Evolutionary conservation across 2,888 invertebrate species (phyloP).

Genomic region (Mechanitis messenoides): DNA sequence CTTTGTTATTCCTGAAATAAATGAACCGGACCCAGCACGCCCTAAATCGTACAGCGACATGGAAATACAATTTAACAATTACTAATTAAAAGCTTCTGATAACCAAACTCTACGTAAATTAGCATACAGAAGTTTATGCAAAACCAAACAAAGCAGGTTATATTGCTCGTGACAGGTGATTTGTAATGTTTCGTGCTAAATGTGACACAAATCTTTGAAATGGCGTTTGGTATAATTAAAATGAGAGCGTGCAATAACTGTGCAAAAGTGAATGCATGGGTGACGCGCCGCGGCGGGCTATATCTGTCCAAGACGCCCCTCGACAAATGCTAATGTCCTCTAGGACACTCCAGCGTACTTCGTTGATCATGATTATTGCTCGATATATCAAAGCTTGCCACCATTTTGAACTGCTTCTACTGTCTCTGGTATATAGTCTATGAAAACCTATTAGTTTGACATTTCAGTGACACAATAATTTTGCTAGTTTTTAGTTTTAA

Average conservation of each 20-base stretch:
- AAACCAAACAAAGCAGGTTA: not conserved
- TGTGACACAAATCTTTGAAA: constrained; percentile 68
- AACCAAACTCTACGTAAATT: constrained; percentile 8
- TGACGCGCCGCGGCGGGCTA: constrained; percentile 64
- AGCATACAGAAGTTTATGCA: not conserved
- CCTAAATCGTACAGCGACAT: constrained; percentile 42
- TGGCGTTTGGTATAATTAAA: constrained; percentile 64
- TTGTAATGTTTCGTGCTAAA: constrained; percentile 64
- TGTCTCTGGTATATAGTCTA: not conserved
- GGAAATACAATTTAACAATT: constrained; percentile 48
- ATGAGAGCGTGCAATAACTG: constrained; percentile 64
- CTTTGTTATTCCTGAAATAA: constrained; percentile 56
- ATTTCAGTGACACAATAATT: no score
- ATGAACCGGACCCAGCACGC: constrained; percentile 39
- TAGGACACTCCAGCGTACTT: constrained; percentile 62
- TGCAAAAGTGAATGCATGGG: constrained; percentile 66
- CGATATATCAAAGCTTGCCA: constrained; percentile 23
- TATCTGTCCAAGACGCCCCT: constrained; percentile 67
- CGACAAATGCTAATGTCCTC: constrained; percentile 75
- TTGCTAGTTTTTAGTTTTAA: no score
- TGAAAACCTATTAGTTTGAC: no score
- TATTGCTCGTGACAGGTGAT: constrained; percentile 38
- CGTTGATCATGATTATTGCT: constrained; percentile 37
- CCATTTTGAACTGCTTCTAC: constrained; percentile 5
- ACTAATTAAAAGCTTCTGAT: constrained; percentile 42